phyloP scores from a whole-genome alignment of 2,113 vertebrate species.

The Syrmaticus mikado region DNA sequence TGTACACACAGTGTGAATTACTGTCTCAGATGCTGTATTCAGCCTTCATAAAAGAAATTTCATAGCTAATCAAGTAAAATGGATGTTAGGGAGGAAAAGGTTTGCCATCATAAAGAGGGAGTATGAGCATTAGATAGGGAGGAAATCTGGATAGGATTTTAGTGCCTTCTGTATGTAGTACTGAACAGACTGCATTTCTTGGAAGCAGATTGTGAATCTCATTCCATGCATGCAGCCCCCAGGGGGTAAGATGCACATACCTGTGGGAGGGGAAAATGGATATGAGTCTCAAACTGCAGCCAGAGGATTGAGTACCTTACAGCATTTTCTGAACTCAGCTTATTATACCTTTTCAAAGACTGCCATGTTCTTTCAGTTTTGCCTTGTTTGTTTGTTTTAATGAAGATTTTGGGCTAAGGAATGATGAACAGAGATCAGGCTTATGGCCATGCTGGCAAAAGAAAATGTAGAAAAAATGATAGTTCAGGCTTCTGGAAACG shows the following conservation, averaged over 20 bases:
- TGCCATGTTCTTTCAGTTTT: not conserved
- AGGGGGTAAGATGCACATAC: not conserved
- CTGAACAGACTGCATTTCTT: conserved; percentile 7
- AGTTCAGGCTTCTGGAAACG: not conserved
- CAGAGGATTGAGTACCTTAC: not conserved
- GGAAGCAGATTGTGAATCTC: conserved; percentile 5
- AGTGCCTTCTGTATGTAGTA: not conserved
- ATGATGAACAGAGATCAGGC: not conserved
- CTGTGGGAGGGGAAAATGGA: not conserved
- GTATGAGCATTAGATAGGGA: not conserved
- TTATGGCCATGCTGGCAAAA: not conserved
- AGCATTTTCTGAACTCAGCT: not conserved
- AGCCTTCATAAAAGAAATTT: not conserved
- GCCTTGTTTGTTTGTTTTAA: not conserved
- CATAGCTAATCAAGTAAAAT: not conserved
- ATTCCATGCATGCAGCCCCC: not conserved
- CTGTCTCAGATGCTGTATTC: not conserved
- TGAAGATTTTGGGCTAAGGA: not conserved
- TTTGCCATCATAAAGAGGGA: not conserved
- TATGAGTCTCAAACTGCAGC: not conserved
- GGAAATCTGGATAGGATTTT: not conserved
- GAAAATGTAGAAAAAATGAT: not conserved
- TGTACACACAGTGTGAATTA: not conserved
- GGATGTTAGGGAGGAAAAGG: not conserved
- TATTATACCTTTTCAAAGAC: not conserved